These are phyloP conservation scores for Thysanoteuthis rhombus DNA, from an alignment of 2,888 invertebrate genomes.

Conservation along the genomic window DNA sequence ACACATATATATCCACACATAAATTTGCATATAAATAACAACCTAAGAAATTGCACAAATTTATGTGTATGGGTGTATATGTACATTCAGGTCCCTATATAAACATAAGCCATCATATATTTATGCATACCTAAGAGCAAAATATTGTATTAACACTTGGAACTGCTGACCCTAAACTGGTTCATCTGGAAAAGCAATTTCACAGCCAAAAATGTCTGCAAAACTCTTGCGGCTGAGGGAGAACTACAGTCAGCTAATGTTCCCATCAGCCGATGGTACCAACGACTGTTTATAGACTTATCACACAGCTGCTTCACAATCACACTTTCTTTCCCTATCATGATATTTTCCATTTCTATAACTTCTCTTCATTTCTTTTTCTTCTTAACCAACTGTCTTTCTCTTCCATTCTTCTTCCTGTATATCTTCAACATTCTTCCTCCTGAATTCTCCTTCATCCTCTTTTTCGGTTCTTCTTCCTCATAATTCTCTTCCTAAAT, in stretches of 20 bases:
- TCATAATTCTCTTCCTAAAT: too few relatives aligned
- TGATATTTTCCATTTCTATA: too few relatives aligned
- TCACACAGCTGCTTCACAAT: too few relatives aligned
- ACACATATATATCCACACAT: not conserved
- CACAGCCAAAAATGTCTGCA: not conserved
- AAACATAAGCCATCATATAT: not conserved
- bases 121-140: not conserved
- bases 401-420: too few relatives aligned
- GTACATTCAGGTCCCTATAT: not conserved
- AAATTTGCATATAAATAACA: not conserved
- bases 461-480: too few relatives aligned
- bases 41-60: not conserved
- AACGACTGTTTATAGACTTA: too few relatives aligned
- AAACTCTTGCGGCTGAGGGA: not conserved
- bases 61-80: not conserved
- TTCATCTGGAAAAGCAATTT: not conserved
- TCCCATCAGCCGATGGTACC: too few relatives aligned
- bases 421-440: too few relatives aligned
- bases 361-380: too few relatives aligned
- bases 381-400: too few relatives aligned
- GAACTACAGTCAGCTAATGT: not conserved
- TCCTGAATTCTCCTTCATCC: too few relatives aligned
- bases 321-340: too few relatives aligned
- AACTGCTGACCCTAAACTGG: not conserved
- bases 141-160: slow-evolving; percentile 12